Percentiles rank a stretch among this genome's conserved stretches.
Conservation (phyloP, 2,797 vertebrate species). For the Amazona finschi region DNA sequence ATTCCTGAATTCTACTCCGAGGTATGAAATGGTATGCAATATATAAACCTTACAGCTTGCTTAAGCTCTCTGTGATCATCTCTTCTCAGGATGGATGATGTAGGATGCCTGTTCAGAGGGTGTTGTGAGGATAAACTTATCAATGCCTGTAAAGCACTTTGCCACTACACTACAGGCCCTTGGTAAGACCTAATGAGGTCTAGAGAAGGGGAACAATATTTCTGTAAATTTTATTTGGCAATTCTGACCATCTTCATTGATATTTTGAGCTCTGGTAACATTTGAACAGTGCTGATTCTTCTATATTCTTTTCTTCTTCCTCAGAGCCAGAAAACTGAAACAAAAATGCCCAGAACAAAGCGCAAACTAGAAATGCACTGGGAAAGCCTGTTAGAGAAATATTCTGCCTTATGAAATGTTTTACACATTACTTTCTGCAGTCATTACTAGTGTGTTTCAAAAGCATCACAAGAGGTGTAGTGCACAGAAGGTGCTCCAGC, state of each 20-base stretch:
- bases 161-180: neutral
- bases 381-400: neutral
- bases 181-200: neutral
- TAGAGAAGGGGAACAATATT: neutral
- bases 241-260: neutral
- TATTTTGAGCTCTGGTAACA: neutral
- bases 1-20: neutral
- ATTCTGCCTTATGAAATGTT: neutral
- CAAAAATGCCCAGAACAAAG: neutral
- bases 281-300: neutral
- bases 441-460: neutral
- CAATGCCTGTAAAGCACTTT: neutral
- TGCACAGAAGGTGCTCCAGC: neutral
- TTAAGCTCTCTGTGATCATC: neutral
- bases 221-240: neutral
- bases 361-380: neutral
- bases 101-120: neutral
- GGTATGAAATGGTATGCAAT: neutral
- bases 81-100: neutral
- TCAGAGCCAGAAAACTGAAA: neutral
- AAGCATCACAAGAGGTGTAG: neutral
- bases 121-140: neutral
- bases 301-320: neutral
- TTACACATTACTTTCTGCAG: neutral
- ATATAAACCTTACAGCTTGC: neutral